Base-by-base conservation (phyloP, 2,797 vertebrate genomes). In the Chromis chromis region DNA sequence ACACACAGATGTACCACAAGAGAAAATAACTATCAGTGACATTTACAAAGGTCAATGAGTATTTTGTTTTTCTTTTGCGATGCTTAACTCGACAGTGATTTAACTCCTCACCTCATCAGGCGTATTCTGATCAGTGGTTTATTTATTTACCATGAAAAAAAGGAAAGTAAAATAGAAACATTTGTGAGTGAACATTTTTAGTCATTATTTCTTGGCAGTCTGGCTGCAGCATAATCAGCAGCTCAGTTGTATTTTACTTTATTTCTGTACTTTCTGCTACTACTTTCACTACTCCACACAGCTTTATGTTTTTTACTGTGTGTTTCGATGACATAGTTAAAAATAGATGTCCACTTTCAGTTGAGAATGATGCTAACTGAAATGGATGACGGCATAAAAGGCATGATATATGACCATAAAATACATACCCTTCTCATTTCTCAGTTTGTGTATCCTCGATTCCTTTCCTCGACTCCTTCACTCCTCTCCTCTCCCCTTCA, bases 201-300 rank as follows among this genome's bases (percentile, higher is more conserved):
- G 22, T 33, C 9, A 31, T 31, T 31, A 31, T 48, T 57, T 42
- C 10, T 24, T 19, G 14, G 19, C 28, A 33, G 54, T 40, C 36
- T 39, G 21, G 24, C 39, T 70, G 21, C 40, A 59, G 17, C 33
- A 59, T 57, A 63, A 67, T 70, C 44, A 70, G n/a, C 21, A 56
- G 19, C 42, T 80, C 36, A 49, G 78, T 70, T 70, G 49, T 63
- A 67, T 74, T 54, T 70, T 2, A 50, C 31, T 40, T 6, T 10
- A 70, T 65, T 36, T 31, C 31, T 31, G 31, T 31, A 1, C 31
- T 31, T 31, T 7, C 31, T 31, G 31, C 6, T 31, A 9, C 31
- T 8, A 31, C 31, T 31, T 31, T 31, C 8, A 31, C 31, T 6
- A 9, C 31, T 31, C 9, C 31, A 31, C 25, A 25, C 25, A 25